These are phyloP conservation scores for Brachionichthys hirsutus DNA, from an alignment of 2,113 vertebrate species.

Conservation along the genomic window DNA sequence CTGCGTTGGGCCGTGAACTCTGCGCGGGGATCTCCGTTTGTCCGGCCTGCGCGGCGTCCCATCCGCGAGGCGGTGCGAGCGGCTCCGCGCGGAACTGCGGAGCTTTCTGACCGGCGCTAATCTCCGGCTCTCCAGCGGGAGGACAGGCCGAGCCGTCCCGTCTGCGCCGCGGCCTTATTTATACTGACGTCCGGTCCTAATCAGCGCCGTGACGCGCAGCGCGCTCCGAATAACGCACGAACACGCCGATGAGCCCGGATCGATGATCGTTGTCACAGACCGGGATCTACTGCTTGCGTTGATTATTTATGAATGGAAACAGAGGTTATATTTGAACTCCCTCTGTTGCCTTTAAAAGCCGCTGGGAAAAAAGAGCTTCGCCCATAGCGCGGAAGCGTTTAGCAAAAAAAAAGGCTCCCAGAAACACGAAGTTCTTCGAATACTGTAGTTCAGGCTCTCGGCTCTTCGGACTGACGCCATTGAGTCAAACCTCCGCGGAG, in stretches of 20 bases:
- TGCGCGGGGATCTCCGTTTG: conserved; percentile 5
- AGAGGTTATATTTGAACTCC: conserved; percentile 7
- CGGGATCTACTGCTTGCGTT: rapidly evolving
- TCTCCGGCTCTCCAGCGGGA: conserved; percentile 16
- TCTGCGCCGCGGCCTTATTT: conserved; percentile 55
- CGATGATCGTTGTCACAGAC: not conserved
- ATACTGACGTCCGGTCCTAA: conserved; percentile 42
- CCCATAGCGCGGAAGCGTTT: not conserved
- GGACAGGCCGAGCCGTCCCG: conserved; percentile 37
- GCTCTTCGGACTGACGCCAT: no score
- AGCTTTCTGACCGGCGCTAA: not conserved
- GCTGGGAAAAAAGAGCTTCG: conserved; percentile 7
- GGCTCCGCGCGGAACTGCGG: conserved; percentile 13
- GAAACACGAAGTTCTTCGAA: not conserved
- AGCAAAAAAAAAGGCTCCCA: not conserved
- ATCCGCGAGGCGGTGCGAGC: conserved; percentile 27
- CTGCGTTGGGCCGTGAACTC: not conserved
- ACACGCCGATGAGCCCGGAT: not conserved
- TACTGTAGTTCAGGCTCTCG: no score
- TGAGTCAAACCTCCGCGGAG: no score
- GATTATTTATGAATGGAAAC: not conserved
- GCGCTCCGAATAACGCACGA: conserved; percentile 19
- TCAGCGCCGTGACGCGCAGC: conserved; percentile 43
- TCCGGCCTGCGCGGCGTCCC: conserved; percentile 31
- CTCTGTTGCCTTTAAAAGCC: conserved; percentile 29